phyloP scores from a whole-genome alignment of 2,113 vertebrate species.

The Crotalus tigris region DNA sequence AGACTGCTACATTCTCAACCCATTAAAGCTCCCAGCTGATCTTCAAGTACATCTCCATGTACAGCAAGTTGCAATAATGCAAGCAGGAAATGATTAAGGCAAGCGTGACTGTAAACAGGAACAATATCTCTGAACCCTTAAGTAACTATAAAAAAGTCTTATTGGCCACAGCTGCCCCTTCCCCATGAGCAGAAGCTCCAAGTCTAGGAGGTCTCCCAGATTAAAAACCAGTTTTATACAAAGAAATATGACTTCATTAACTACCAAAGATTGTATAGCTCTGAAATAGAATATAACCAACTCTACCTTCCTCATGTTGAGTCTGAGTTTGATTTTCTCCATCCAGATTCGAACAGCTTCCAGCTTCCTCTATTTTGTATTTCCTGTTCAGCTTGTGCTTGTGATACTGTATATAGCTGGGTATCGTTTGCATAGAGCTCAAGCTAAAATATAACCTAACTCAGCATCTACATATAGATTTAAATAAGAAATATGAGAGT shows the following conservation, averaged over 20 bases:
- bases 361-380: not conserved
- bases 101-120: not conserved
- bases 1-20: not conserved
- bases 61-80: not conserved
- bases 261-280: not conserved
- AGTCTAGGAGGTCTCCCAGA: not conserved
- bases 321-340: not conserved
- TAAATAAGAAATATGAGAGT: not conserved
- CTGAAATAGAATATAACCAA: not conserved
- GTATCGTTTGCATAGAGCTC: not conserved
- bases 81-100: not conserved
- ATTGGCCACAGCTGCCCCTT: not conserved
- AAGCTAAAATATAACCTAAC: not conserved
- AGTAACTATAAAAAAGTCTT: not conserved
- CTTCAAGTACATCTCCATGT: not conserved
- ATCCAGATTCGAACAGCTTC: not conserved
- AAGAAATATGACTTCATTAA: not conserved
- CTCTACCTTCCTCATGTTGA: not conserved
- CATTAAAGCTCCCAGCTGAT: not conserved
- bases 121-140: not conserved
- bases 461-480: not conserved
- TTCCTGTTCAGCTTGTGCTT: not conserved
- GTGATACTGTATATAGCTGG: not conserved
- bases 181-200: not conserved
- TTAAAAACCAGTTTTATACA: not conserved